These are phyloP conservation scores for Pseudomyrmex concolor DNA, from an alignment of 1,140 invertebrate genomes.

Conservation along the genomic window DNA sequence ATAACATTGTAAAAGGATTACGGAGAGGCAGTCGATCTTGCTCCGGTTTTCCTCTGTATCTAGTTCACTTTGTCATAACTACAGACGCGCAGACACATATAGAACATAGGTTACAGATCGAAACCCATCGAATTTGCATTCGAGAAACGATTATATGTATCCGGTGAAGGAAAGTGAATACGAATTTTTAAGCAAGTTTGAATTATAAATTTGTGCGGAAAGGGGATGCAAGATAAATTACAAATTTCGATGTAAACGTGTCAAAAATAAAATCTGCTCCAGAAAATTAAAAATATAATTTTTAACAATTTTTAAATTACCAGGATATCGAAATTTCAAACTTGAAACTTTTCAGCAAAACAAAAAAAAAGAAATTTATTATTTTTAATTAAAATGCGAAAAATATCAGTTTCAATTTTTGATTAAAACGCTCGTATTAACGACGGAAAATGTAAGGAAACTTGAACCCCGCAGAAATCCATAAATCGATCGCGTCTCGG, in stretches of 20 bases:
- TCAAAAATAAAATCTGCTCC: conserved; percentile 18
- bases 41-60: conserved; percentile 45
- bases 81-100: conserved; percentile 27
- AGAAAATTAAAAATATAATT: conserved; percentile 2
- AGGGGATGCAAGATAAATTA: background rate
- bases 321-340: conserved; percentile 43
- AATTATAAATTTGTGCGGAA: conserved; percentile 9
- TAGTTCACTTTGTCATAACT: conserved; percentile 54
- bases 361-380: background rate
- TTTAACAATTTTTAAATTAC: conserved; percentile 38
- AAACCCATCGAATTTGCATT: conserved; percentile 18
- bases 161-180: background rate
- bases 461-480: background rate
- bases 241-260: too few species aligned
- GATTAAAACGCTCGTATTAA: background rate
- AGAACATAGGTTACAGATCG: background rate
- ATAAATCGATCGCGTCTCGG: conserved; percentile 12
- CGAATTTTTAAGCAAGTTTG: conserved; percentile 3
- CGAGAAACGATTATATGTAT: conserved; percentile 15
- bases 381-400: too few species aligned
- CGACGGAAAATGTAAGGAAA: background rate
- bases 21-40: conserved; percentile 49
- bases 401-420: background rate
- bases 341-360: conserved; percentile 26
- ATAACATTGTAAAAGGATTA: conserved; percentile 63